A percentile compares a stretch with the other conserved stretches of the same genome.
phyloP scores from a whole-genome alignment of 37 sponge, comb jelly and placozoan species.

The Hexactinellida sp. region DNA sequence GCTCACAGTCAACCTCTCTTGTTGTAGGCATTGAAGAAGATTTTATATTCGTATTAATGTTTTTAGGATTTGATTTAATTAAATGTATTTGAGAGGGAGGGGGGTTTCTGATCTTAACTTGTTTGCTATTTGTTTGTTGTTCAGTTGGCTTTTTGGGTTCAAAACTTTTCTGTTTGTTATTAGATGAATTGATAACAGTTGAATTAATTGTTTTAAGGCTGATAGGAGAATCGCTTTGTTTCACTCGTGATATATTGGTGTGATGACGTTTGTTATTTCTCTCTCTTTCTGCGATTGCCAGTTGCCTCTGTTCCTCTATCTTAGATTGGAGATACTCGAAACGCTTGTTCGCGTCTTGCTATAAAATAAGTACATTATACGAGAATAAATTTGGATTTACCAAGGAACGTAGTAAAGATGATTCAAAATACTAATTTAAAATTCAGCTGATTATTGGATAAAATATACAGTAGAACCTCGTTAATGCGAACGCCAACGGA shows the following conservation, averaged over 20 bases:
- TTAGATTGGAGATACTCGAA: background rate
- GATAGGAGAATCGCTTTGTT: background rate
- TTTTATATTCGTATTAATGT: background rate
- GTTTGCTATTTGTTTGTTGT: background rate
- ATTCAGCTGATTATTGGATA: no score
- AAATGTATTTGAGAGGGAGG: background rate
- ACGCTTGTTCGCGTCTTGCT: background rate
- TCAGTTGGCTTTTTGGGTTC: background rate
- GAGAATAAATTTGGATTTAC: no score
- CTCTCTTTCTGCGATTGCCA: background rate
- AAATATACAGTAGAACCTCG: no score
- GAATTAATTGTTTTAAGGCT: background rate
- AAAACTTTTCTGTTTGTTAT: background rate
- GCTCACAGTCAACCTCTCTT: background rate
- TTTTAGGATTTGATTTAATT: background rate
- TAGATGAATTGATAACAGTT: background rate
- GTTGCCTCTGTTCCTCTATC: background rate
- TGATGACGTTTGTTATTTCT: background rate
- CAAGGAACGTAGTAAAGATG: no score
- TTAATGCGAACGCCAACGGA: no score
- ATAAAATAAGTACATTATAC: background rate
- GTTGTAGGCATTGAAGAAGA: constrained; percentile 3
- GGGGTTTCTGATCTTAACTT: background rate
- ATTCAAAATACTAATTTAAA: no score
- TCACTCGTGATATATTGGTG: background rate